phyloP scores from a whole-genome alignment of 2,113 vertebrate genomes.

The Mastomys natalensis region DNA sequence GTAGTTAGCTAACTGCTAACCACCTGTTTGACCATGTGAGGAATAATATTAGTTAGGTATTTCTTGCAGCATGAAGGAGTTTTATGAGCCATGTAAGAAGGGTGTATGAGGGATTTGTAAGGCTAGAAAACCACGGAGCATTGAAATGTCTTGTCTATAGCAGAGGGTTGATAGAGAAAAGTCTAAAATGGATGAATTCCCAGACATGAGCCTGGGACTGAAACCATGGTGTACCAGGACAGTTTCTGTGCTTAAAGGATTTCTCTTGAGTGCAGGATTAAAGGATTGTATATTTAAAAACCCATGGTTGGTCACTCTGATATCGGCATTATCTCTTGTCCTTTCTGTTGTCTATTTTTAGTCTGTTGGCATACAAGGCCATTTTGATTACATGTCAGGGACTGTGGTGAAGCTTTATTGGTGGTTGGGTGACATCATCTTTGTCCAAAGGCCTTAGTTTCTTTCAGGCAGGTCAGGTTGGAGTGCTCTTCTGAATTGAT shows the following conservation, averaged over 20 bases:
- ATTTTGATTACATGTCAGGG: neutral
- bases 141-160: neutral
- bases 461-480: neutral
- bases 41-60: neutral
- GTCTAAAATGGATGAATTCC: neutral
- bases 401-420: neutral
- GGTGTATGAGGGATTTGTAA: neutral
- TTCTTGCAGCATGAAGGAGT: neutral
- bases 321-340: neutral
- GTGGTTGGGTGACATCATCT: neutral
- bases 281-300: slow-evolving; percentile 10
- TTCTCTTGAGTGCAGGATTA: slow-evolving; percentile 19
- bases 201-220: neutral
- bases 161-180: neutral
- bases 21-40: neutral
- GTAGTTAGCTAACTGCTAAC: neutral
- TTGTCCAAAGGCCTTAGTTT: slow-evolving; percentile 14
- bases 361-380: neutral
- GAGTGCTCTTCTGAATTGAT: neutral
- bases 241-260: neutral
- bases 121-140: neutral
- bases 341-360: neutral
- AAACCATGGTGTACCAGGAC: neutral
- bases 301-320: neutral
- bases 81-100: neutral